These are phyloP conservation scores for Torymus texanus DNA, from an alignment of 2,888 invertebrate species.

Conservation along the genomic window DNA sequence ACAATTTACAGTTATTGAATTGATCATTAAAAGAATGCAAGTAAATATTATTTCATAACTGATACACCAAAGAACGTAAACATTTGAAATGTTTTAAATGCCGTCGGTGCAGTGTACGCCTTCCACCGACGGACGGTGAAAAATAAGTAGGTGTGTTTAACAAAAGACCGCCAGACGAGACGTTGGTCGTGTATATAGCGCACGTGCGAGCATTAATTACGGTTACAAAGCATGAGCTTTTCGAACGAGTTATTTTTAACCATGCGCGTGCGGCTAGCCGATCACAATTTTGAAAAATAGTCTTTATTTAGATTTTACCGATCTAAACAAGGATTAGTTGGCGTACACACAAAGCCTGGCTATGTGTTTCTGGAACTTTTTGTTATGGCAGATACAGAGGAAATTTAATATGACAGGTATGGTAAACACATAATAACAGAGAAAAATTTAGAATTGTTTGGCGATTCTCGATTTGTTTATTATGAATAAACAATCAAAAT, in stretches of 20 bases:
- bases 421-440: conserved; percentile 14
- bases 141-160: conserved; percentile 8
- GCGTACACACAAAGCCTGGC: not conserved
- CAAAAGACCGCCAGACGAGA: conserved; percentile 3
- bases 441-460: not conserved
- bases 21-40: too few species aligned
- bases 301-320: conserved; percentile 26
- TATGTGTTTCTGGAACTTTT: not conserved
- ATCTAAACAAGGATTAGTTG: conserved; percentile 35
- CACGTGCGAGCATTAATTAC: conserved; percentile 11
- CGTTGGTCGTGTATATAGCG: not conserved
- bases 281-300: conserved; percentile 6
- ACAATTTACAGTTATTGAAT: too few species aligned
- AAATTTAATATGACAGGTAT: conserved; percentile 13
- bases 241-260: conserved; percentile 9
- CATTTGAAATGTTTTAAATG: too few species aligned
- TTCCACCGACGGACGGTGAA: not conserved
- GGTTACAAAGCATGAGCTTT: conserved; percentile 1
- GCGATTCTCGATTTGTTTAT: not conserved
- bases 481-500: too few species aligned
- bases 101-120: too few species aligned
- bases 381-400: conserved; percentile 7
- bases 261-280: not conserved
- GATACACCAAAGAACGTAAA: too few species aligned
- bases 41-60: too few species aligned